Evolutionary conservation across 2,888 invertebrate species (phyloP).

Genomic region (Boloria euphrosyne): DNA sequence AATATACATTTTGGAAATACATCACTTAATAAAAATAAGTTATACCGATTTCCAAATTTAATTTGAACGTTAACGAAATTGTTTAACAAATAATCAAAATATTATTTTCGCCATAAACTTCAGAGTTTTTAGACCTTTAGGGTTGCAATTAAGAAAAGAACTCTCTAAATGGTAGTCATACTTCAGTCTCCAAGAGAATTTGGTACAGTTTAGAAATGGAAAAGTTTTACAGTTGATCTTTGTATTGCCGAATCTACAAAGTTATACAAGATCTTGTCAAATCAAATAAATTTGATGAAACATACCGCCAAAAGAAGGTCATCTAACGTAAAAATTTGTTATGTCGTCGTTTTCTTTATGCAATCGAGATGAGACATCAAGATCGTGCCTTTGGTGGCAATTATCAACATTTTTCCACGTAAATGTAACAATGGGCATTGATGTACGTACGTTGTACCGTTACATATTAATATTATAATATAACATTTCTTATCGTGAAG

Average conservation of each 20-base stretch:
- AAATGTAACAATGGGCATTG: conserved; percentile 45
- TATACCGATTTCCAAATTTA: too few species aligned
- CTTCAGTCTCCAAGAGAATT: too few species aligned
- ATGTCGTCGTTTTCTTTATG: conserved; percentile 72
- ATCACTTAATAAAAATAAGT: too few species aligned
- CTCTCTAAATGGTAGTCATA: too few species aligned
- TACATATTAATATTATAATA: conserved; percentile 20
- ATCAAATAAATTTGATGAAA: not conserved
- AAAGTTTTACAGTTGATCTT: too few species aligned
- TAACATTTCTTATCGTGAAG: not conserved
- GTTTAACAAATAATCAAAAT: too few species aligned
- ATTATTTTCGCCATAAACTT: too few species aligned
- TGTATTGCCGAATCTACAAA: not conserved
- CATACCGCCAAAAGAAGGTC: conserved; percentile 20
- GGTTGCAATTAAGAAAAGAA: too few species aligned
- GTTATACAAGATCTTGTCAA: not conserved
- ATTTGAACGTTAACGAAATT: too few species aligned
- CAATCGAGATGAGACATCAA: conserved; percentile 52
- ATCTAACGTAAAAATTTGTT: conserved; percentile 44
- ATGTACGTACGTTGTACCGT: conserved; percentile 22
- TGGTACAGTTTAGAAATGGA: too few species aligned
- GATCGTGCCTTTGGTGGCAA: conserved; percentile 55
- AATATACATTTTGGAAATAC: not conserved
- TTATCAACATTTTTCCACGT: conserved; percentile 52
- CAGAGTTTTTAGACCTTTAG: too few species aligned